Evolutionary conservation across 2,113 vertebrate species (phyloP).

Genomic region (Delphinapterus leucas): DNA sequence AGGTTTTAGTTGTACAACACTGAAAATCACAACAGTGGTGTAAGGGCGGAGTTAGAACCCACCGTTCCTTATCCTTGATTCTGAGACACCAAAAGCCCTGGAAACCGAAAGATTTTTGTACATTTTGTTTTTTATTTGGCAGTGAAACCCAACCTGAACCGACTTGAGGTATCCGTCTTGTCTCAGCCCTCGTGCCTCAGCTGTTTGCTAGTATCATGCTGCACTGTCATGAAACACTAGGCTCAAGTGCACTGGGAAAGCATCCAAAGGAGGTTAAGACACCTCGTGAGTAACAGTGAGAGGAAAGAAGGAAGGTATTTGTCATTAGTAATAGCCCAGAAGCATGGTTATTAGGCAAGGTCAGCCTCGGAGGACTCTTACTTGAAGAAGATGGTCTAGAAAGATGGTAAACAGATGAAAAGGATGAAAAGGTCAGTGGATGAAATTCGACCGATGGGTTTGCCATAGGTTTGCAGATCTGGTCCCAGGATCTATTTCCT

Average conservation of each 20-base stretch:
- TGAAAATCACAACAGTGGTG: neutral
- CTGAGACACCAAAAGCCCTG: neutral
- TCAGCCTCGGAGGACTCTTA: too few species aligned
- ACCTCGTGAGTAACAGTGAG: neutral
- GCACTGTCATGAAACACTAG: neutral
- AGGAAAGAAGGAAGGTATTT: neutral
- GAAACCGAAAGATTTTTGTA: neutral
- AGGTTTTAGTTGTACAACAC: neutral
- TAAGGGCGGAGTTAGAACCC: accelerated
- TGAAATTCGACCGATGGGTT: neutral
- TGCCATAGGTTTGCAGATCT: neutral
- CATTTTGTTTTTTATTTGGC: neutral
- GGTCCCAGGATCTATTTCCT: neutral
- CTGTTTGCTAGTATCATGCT: accelerated
- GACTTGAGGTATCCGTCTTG: too few species aligned
- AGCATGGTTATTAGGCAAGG: too few species aligned
- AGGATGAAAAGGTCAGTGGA: neutral
- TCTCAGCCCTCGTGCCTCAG: neutral
- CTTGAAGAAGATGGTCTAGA: neutral
- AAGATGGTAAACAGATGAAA: neutral
- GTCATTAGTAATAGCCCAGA: neutral
- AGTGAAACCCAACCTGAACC: neutral
- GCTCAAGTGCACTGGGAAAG: neutral
- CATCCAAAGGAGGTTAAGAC: too few species aligned
- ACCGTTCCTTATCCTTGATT: neutral